Conservation (phyloP, 2,797 vertebrate genomes). For the Eulemur coronatus region DNA sequence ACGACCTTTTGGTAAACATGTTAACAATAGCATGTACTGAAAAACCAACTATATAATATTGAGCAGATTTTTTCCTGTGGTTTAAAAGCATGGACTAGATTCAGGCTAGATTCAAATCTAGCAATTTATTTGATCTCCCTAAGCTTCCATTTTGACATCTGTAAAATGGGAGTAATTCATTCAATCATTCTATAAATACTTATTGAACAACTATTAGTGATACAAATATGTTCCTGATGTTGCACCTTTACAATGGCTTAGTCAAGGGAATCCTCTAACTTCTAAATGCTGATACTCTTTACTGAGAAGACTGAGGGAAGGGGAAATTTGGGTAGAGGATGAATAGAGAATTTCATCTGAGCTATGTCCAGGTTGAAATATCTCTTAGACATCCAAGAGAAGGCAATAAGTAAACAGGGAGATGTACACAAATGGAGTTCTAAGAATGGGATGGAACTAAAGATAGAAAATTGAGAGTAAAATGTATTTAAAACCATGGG, state of each 20-base stretch:
- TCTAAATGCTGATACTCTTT: rapidly evolving
- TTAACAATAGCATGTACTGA: background rate
- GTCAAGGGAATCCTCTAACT: no score
- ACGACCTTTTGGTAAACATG: background rate
- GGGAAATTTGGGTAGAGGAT: background rate
- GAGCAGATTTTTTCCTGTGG: background rate
- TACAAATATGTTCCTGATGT: background rate
- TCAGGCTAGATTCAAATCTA: background rate
- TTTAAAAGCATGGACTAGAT: background rate
- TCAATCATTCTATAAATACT: background rate
- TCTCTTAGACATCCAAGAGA: background rate
- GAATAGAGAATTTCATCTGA: background rate
- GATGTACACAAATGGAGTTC: background rate
- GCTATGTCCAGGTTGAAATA: background rate
- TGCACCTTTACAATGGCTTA: no score
- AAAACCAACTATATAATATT: background rate
- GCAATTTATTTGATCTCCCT: background rate
- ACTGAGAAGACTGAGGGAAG: background rate
- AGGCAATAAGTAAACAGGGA: background rate
- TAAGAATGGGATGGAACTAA: background rate
- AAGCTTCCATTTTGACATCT: background rate
- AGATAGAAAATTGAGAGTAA: background rate
- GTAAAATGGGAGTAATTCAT: background rate
- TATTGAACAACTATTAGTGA: background rate
- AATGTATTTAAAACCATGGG: background rate